Evolutionary conservation across 2,888 invertebrate genomes (phyloP), one percentile per base, ranked within the genome.

Genomic region (Pyralis farinalis): DNA sequence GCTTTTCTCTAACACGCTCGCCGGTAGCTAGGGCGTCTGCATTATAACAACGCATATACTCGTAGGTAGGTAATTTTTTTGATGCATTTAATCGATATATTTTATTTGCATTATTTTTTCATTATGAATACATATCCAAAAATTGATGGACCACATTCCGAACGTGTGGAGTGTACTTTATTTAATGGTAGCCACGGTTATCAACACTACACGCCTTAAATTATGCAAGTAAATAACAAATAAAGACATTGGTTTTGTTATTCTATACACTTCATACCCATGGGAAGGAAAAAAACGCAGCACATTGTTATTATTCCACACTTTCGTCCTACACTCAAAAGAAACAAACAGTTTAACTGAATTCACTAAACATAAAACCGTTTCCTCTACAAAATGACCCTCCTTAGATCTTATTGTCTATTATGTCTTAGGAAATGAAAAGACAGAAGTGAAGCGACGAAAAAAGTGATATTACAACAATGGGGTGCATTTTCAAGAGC

Each of bases 391-490:
- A 16, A 16, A 29, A 20, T 43, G 48, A 45, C 48, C 45, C 45
- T 42, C 36, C 37, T 30, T 20, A 28, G 16, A 16, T 32, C 41
- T n/a, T 21, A 42, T 47, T 50, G 50, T 50, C 36, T 50, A 46
- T 36, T 34, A 36, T 33, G n/a, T n/a, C n/a, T n/a, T 30, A 43
- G 47, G 45, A 47, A 42, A 41, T 31, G 39, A 16, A 21, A n/a
- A 25, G 29, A 30, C 28, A 28, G 20, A 20, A 11, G 30, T 20
- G 4, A 16, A 2, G 16, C 16, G 16, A 16, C 25, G 25, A 25
- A 38, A 38, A 37, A 38, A 38, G 32, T 32, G 25, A 12, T 12
- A 38, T 32, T 12, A 25, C 32, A 21, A 38, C 22, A 38, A 38
- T 22, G 16, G 38, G 31, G 38, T 32, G 31, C 32, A 38, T 25